phyloP scores from a whole-genome alignment of 2,888 invertebrate species.

The Drosophila koepferae region DNA sequence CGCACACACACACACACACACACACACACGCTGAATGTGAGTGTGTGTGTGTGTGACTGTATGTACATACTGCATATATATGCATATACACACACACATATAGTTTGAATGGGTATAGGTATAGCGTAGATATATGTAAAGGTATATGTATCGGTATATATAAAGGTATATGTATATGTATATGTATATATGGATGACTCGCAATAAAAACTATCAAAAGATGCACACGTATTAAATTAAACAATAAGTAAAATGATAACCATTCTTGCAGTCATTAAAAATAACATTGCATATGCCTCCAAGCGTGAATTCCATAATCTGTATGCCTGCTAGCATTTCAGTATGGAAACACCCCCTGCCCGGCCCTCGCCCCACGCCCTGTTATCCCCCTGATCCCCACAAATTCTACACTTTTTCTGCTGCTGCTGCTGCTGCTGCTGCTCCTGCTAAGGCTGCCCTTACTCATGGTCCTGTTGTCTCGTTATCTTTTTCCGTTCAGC shows the following conservation, averaged over 20 bases:
- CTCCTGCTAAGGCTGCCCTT: neutral
- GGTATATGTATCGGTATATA: neutral
- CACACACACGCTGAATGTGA: neutral
- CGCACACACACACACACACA: neutral
- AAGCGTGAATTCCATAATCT: constrained; percentile 5
- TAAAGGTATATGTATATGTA: neutral
- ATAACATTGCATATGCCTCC: constrained; percentile 54
- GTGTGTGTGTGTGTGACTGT: neutral
- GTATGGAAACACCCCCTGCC: constrained; percentile 8
- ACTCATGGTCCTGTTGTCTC: constrained; percentile 1
- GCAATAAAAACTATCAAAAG: constrained; percentile 40
- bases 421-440: neutral
- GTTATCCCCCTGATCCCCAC: constrained; percentile 11
- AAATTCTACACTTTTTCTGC: constrained; percentile 9
- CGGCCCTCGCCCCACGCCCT: neutral
- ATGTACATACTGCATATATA: neutral
- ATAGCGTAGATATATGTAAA: too few relatives aligned
- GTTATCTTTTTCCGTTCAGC: constrained; percentile 55
- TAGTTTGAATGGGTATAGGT: neutral
- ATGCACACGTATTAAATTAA: constrained; percentile 36
- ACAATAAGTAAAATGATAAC: constrained; percentile 52
- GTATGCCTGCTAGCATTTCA: neutral
- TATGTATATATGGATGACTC: constrained; percentile 27
- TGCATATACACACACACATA: constrained; percentile 6
- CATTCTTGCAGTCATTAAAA: constrained; percentile 53